Evolutionary conservation across 2,888 invertebrate species (phyloP), one percentile per base, ranked within the genome.

Genomic region (Polyommatus icarus): DNA sequence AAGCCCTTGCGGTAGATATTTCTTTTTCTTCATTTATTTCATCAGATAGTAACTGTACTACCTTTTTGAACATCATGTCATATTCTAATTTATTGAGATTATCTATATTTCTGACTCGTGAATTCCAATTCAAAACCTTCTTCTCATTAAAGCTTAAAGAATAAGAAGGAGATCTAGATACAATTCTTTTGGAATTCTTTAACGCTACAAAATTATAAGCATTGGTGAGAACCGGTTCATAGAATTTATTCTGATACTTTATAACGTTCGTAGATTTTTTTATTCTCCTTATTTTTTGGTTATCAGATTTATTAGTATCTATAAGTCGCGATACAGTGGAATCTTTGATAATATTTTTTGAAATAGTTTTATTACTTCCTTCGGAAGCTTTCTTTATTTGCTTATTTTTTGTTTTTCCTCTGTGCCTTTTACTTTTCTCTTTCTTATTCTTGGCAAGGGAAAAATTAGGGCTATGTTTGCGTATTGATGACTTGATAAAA

Each of bases 251-350:
- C 81, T 83, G 88, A 77, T 92, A 93, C 82, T 90, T 92, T 0
- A 90, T 86, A 59, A 93, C 79, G 81, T 93, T 92, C 0, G 92
- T 93, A 0, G 88, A 92, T 78, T 93, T 93, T 46, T 82, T 90
- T 78, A 92, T 92, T 76, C 82, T 87, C 73, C 82, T 89, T 87
- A 93, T 89, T 1, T 71, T 29, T 0, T 85, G 84, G 24, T 81
- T 71, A 29, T 71, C 75, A 40, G 6, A 36, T 72, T 36, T 72
- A 59, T 61, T 73, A 0, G 76, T 76, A 76, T 18, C 78, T 84
- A 87, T 77, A 83, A 88, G 32, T 82, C 85, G 79, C 79, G 89
- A 87, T 78, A 90, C 88, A 79, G 84, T 90, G 78, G 85, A 87
- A 0, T 88, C 82, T 0, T 86, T 81, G 2, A 86, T 83, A 0